phyloP scores from a whole-genome alignment of 2,113 vertebrate genomes.

The Motacilla tschutschensis region DNA sequence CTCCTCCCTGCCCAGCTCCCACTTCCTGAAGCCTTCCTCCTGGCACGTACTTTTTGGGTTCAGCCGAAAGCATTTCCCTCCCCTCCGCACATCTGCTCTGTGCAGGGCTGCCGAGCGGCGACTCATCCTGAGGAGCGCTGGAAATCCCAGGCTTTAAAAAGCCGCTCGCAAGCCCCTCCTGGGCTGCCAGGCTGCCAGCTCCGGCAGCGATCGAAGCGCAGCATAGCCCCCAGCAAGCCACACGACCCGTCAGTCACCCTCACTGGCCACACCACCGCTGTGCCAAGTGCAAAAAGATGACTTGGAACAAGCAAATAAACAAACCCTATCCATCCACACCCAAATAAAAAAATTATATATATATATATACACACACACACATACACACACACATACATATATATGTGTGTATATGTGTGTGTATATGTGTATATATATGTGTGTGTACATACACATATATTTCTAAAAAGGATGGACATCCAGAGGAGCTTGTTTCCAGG shows the following conservation, averaged over 20 bases:
- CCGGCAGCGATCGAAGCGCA: background rate
- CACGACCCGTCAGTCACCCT: background rate
- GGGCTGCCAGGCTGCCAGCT: background rate
- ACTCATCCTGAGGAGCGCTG: background rate
- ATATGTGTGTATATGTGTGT: fast-evolving
- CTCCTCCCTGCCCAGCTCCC: background rate
- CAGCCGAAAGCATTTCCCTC: constrained; percentile 16
- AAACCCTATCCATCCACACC: no score
- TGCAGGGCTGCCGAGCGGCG: background rate
- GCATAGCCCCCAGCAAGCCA: background rate
- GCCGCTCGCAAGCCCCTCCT: background rate
- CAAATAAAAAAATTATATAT: background rate
- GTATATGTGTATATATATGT: fast-evolving
- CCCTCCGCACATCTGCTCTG: background rate
- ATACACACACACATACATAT: fast-evolving
- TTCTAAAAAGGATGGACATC: background rate
- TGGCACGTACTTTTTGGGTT: constrained; percentile 23
- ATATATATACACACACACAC: fast-evolving
- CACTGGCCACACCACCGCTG: background rate
- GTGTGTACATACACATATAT: no score
- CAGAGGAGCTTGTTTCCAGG: background rate
- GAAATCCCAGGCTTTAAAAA: background rate
- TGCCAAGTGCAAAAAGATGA: background rate
- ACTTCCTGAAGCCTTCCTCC: background rate
- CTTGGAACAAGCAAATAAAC: background rate